Conservation (phyloP, 2,888 invertebrate genomes). For the Diarsia mendica region DNA sequence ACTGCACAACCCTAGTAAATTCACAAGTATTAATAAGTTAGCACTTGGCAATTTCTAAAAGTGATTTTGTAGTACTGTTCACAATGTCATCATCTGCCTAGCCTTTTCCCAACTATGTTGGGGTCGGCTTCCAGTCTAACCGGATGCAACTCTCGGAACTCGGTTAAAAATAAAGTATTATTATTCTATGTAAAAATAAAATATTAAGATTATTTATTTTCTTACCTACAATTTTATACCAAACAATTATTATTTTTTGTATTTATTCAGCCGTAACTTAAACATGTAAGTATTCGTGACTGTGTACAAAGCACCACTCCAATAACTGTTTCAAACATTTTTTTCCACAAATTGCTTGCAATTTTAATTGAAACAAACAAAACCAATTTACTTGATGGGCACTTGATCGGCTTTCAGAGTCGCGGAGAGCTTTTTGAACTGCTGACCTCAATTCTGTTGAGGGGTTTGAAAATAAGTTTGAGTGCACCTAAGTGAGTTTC, state of each 20-base stretch:
- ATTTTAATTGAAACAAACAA: slow-evolving; percentile 34
- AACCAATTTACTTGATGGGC: slow-evolving; percentile 38
- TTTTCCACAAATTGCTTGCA: slow-evolving; percentile 1
- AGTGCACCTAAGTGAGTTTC: neutral
- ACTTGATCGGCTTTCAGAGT: slow-evolving; percentile 15
- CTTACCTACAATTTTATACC: too few relatives aligned
- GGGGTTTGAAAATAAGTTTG: neutral
- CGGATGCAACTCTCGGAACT: too few relatives aligned
- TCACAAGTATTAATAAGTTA: too few relatives aligned
- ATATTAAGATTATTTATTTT: too few relatives aligned
- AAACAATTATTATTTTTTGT: neutral
- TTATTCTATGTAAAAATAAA: too few relatives aligned
- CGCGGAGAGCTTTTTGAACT: slow-evolving; percentile 16
- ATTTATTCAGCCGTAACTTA: neutral
- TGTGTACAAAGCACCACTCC: slow-evolving; percentile 6
- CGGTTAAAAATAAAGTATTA: too few relatives aligned
- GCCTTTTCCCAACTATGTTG: too few relatives aligned
- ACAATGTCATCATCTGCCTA: too few relatives aligned
- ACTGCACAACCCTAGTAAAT: neutral
- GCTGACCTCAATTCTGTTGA: slow-evolving; percentile 36
- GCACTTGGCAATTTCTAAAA: neutral
- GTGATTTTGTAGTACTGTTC: neutral
- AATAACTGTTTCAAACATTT: neutral
- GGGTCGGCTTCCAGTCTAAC: too few relatives aligned
- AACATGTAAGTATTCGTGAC: neutral